Percentiles rank a stretch among this genome's conserved stretches.
Conservation (phyloP, 2,113 vertebrate genomes). For the Atlantisia rogersi region DNA sequence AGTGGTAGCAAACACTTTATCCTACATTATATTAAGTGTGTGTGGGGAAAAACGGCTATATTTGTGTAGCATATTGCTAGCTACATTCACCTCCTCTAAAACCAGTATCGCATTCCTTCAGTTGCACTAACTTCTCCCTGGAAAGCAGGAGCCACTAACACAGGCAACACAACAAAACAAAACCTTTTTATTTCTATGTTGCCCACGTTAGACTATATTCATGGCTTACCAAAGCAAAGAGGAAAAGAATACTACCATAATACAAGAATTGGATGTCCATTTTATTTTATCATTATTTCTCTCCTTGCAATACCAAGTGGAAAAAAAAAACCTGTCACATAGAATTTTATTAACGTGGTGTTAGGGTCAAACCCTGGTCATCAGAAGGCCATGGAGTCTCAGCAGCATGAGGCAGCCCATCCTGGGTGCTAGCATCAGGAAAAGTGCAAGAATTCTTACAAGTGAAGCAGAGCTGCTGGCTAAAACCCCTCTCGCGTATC, state of each 20-base stretch:
- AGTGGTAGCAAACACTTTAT: neutral
- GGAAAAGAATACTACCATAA: neutral
- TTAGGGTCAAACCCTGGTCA: neutral
- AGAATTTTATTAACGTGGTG: neutral
- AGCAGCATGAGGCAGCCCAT: fast-evolving
- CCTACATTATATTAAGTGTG: neutral
- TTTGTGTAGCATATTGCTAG: neutral
- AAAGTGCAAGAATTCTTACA: neutral
- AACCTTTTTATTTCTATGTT: neutral
- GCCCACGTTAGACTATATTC: neutral
- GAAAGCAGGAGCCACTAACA: neutral
- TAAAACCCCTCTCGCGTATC: neutral
- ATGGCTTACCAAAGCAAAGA: neutral
- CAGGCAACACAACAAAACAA: neutral
- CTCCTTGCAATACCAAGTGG: neutral
- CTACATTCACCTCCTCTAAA: neutral
- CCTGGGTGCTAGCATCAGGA: no score
- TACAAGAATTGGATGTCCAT: fast-evolving
- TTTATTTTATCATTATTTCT: neutral
- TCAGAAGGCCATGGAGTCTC: fast-evolving
- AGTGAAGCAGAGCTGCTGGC: neutral
- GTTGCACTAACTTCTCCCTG: neutral
- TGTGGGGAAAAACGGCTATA: fast-evolving
- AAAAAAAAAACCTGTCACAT: neutral
- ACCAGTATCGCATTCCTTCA: neutral